Conservation (phyloP, 2,113 vertebrate genomes). For the Carettochelys insculpta region DNA sequence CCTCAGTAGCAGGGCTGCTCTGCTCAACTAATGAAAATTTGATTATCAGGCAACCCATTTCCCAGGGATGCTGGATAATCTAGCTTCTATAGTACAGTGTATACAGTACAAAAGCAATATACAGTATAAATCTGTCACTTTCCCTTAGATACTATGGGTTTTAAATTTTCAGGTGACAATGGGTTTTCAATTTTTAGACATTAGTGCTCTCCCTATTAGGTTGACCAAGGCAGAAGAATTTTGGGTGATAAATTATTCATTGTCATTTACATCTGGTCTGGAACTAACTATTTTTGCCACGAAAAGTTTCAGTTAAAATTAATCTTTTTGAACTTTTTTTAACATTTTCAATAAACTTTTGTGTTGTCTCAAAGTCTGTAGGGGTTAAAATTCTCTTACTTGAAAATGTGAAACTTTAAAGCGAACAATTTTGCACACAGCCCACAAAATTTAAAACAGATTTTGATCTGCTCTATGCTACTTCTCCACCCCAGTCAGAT, state of each 20-base stretch:
- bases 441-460: neutral
- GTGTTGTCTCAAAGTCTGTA: neutral
- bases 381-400: neutral
- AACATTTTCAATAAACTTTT: neutral
- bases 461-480: neutral
- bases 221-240: neutral
- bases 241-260: neutral
- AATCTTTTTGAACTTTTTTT: neutral
- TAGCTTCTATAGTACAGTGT: too few species aligned
- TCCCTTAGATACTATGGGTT: neutral
- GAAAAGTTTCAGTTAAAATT: neutral
- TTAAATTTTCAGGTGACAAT: neutral
- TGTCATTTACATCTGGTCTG: neutral
- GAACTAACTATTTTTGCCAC: neutral
- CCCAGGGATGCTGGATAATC: too few species aligned
- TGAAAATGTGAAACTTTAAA: neutral
- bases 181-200: neutral
- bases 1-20: too few species aligned
- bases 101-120: neutral
- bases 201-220: neutral
- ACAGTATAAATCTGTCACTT: neutral
- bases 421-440: neutral
- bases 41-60: too few species aligned
- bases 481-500: neutral
- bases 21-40: too few species aligned